phyloP scores from a whole-genome alignment of 2,113 vertebrate genomes.

The Aplodontia rufa region DNA sequence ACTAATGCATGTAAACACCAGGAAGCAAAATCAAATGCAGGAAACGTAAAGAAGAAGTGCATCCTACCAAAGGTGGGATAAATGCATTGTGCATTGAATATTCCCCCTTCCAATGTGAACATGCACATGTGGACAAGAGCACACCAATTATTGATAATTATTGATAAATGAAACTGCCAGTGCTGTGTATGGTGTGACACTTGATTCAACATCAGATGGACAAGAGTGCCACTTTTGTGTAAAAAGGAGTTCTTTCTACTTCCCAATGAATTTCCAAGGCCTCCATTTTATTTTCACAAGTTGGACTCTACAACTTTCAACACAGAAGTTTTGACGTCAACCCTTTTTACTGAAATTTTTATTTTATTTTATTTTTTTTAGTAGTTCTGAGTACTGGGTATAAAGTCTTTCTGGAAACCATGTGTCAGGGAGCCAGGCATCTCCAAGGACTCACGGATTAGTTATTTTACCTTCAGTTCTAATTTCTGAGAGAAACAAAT shows the following conservation, averaged over 20 bases:
- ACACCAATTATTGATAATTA: neutral
- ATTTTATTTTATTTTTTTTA: too few species aligned
- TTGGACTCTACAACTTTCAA: neutral
- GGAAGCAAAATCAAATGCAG: neutral
- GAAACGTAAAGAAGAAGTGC: neutral
- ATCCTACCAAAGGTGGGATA: neutral
- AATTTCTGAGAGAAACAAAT: neutral
- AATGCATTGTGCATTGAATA: neutral
- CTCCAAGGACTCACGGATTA: neutral
- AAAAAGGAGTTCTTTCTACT: neutral
- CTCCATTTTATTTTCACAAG: conserved; percentile 11
- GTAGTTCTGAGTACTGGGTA: neutral
- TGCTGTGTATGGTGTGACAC: neutral
- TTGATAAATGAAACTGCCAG: neutral
- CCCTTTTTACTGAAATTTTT: neutral
- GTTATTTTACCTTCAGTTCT: neutral
- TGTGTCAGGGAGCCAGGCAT: neutral
- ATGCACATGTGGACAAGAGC: too few species aligned
- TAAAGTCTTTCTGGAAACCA: neutral
- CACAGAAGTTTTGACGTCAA: neutral
- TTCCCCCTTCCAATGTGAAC: neutral
- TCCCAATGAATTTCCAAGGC: neutral
- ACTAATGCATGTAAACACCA: too few species aligned
- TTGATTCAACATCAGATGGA: neutral
- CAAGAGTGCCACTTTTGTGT: neutral